Evolutionary conservation across 1,140 invertebrate species (phyloP), one percentile per base, ranked within the genome.

Genomic region (Lordiphosa collinella): DNA sequence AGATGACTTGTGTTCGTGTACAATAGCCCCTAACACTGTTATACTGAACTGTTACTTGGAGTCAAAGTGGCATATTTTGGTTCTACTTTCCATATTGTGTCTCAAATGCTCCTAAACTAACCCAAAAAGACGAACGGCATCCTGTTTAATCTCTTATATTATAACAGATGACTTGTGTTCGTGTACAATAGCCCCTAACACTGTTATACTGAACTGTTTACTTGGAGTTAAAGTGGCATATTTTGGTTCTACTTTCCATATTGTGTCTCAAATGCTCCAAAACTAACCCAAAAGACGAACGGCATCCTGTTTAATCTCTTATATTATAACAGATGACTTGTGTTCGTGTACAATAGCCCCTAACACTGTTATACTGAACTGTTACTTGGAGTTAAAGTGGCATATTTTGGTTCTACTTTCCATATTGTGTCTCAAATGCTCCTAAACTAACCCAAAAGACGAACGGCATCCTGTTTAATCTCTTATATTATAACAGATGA

Each of bases 41-140:
- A 18, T 9, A 3, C 4, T 4, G 12, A 8, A 40, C 11, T 10
- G 4, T 13, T 16, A 18, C 1, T 3, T 14, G 71, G 75, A 75
- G 68, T 25, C 37, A 61, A 76, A 80, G 68, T 75, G 71, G 60
- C 68, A 71, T 69, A 65, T 53, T 63, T 35, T 22, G n/a, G 29
- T 4, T 4, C 16, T 14, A 58, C 6, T 10, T 31, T 50, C 25
- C 16, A 13, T 46, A 40, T 16, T 54, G 46, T 74, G 65, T 74
- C 73, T 73, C 69, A 78, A 63, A 69, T 55, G 29, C 73, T 74
- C 70, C 73, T 5, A 78, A 34, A 71, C 4, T 7, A 60, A 62
- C 12, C n/a, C 4, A 0, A 0, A 46, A 22, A 43, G 38, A 36
- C 34, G 44, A 62, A 71, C 58, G 58, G 57, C 63, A 71, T 71